phyloP scores from a whole-genome alignment of 2,888 invertebrate species.

The Clitarchus hookeri region DNA sequence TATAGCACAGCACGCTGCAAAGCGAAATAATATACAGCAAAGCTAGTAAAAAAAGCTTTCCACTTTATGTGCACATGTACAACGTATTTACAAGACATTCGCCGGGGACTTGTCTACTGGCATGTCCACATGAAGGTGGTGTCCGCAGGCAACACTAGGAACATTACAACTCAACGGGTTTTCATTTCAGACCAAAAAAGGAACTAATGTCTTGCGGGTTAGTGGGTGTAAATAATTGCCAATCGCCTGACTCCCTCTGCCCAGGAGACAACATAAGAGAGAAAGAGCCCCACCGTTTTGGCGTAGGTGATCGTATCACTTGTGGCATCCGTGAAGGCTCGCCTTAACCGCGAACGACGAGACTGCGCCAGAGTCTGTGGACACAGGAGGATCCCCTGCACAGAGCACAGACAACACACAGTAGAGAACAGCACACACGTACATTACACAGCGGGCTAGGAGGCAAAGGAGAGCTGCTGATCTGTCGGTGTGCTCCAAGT shows the following conservation, averaged over 20 bases:
- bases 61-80: not conserved
- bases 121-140: not conserved
- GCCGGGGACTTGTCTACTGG: not conserved
- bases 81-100: not conserved
- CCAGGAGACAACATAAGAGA: constrained; percentile 15
- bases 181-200: not conserved
- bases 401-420: constrained; percentile 42
- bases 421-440: not conserved
- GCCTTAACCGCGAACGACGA: constrained; percentile 81
- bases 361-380: constrained; percentile 89
- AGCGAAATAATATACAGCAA: constrained; percentile 1
- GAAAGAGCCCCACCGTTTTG: constrained; percentile 74
- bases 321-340: constrained; percentile 88
- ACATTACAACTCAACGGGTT: not conserved
- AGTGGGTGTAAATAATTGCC: not conserved
- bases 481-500: not conserved
- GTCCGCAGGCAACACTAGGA: not conserved
- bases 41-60: not conserved
- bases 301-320: constrained; percentile 86
- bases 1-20: not conserved
- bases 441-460: not conserved
- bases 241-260: not conserved
- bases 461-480: not conserved
- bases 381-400: constrained; percentile 85
- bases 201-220: not conserved